These are phyloP conservation scores for Pogonomyrmex barbatus DNA, from an alignment of 1,140 invertebrate genomes.

Conservation along the genomic window DNA sequence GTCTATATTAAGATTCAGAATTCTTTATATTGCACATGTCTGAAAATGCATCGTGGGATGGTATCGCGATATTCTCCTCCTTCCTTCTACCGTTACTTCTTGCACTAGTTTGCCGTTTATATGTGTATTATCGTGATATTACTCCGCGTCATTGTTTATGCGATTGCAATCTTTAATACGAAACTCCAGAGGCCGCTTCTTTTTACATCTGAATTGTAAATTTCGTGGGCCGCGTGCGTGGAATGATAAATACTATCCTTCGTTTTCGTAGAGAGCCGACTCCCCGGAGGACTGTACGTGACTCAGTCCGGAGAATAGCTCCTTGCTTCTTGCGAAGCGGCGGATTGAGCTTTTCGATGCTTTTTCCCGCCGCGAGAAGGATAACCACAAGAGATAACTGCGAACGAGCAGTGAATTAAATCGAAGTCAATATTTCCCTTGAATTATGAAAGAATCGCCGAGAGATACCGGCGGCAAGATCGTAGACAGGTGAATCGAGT, in stretches of 20 bases:
- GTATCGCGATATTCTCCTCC: not conserved
- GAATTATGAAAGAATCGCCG: constrained; percentile 57
- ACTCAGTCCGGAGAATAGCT: constrained; percentile 60
- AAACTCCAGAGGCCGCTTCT: constrained; percentile 46
- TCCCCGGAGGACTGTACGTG: constrained; percentile 54
- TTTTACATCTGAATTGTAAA: constrained; percentile 63
- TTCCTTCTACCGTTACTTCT: not conserved
- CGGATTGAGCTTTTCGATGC: constrained; percentile 63
- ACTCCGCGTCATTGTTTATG: constrained; percentile 41
- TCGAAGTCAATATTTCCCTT: constrained; percentile 64
- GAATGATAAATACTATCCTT: constrained; percentile 61
- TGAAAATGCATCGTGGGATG: no score
- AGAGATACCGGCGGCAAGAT: constrained; percentile 17
- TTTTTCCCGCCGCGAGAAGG: constrained; percentile 41
- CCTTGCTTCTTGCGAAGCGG: constrained; percentile 48
- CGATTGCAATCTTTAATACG: constrained; percentile 63
- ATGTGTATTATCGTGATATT: constrained; percentile 39
- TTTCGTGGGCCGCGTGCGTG: constrained; percentile 50
- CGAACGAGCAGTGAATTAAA: constrained; percentile 65
- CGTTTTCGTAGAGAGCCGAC: constrained; percentile 34
- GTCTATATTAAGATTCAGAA: not conserved
- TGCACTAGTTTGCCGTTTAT: constrained; percentile 4
- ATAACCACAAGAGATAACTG: constrained; percentile 62
- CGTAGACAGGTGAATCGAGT: not conserved
- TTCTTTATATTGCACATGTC: not conserved